Evolutionary conservation across 2,113 vertebrate species (phyloP), one percentile per base, ranked within the genome.

Genomic region (Zosterops japonicus): DNA sequence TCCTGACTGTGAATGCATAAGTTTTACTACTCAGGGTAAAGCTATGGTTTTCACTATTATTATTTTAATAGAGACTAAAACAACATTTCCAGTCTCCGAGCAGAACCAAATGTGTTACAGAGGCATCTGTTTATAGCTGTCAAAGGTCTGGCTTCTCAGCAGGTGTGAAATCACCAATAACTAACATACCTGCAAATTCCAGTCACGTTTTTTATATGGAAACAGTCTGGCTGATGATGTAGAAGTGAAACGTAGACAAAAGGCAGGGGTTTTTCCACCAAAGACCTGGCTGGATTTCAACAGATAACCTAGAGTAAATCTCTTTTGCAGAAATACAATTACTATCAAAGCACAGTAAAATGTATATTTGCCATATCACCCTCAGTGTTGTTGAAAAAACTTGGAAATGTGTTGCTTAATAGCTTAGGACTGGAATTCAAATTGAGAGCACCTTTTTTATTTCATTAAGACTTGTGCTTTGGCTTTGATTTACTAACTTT

Each of bases 81-180:
- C n/a, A 84, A 63, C 50, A 63, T 86, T 71, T 59, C 46, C 64
- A 83, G 25, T 83, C 52, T 78, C 68, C 56, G 47, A 95, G 80
- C 57, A 81, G 52, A 84, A 63, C 60, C 41, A 78, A 93, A 89
- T n/a, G n/a, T 63, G 53, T 82, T 93, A 33, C 29, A 84, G 52
- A 75, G 44, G 25, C 83, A 87, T 83, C 83, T 96, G 89, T 89
- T 95, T 82, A 74, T 78, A 71, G 88, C 67, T 87, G 60, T 71
- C 74, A 81, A 42, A 87, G 47, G 47, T 89, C 80, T 92, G 93
- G 64, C 80, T 92, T 92, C 11, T 3, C 64, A 94, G 39, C 72
- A 67, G 78, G 84, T 63, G 93, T 7, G 13, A 92, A 95, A 89
- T 74, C 59, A 78, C 50, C 64, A 90, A 63, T 74, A 90, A 83